Base-by-base conservation (phyloP, 1,140 invertebrate species). In the Papilio dardanus region DNA sequence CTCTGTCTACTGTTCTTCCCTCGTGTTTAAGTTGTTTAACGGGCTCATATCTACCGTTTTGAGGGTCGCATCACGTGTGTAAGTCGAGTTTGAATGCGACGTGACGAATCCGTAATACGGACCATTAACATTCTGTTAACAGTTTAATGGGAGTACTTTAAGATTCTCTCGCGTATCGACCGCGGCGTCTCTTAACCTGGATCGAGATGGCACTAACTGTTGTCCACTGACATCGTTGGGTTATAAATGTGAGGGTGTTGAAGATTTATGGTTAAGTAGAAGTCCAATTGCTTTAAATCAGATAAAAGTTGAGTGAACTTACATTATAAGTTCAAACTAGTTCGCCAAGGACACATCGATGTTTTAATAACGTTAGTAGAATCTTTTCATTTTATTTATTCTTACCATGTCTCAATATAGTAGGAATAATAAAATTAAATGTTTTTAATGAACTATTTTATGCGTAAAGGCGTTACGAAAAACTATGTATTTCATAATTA, bases 141-240 rank as follows among this genome's bases (percentile, higher is more conserved):
- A 21, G 54, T 62, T 62, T 62, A 62, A 62, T 62, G 54, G 54
- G 54, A 62, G 54, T 62, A 62, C 54, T 62, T 62, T 62, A 28
- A 28, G 54, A 62, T 62, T 62, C 54, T 28, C 54, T 62, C 54
- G 54, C 54, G 54, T 46, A 46, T 46, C 5, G n/a, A n/a, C n/a
- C n/a, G 42, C 42, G 42, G 42, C 42, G n/a, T 62, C 54, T 62
- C 21, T 3, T 28, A 62, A 62, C 54, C 54, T 62, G 54, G 54
- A 62, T 62, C 54, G 24, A 28, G 24, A 62, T 54, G 50, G 54
- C 54, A 14, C 24, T 62, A 54, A 62, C 24, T 62, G 54, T 62
- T 28, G 42, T 46, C 24, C 30, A 28, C 5, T 62, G 24, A 62
- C 54, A 14, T 62, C 24, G 10, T 28, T 62, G 3, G 24, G 24